These are phyloP conservation scores for Rhodophaea formosa DNA, from an alignment of 2,888 invertebrate genomes.

Conservation along the genomic window DNA sequence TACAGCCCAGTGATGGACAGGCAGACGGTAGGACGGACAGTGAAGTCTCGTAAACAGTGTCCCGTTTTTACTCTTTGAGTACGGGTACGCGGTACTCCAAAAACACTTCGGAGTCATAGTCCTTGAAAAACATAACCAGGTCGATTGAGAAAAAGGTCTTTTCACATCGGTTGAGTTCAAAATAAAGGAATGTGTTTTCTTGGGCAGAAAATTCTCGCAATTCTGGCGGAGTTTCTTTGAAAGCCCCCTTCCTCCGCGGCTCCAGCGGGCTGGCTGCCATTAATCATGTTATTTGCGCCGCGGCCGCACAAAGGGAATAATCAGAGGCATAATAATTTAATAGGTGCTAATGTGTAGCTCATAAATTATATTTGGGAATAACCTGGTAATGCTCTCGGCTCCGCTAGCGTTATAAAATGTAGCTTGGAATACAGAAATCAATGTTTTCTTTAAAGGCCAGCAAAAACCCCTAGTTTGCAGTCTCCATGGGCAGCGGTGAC, in stretches of 20 bases:
- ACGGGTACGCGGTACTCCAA: too few relatives aligned
- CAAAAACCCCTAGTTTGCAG: too few relatives aligned
- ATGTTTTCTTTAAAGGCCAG: too few relatives aligned
- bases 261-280: conserved; percentile 26
- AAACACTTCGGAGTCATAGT: too few relatives aligned
- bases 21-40: too few relatives aligned
- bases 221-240: conserved; percentile 20
- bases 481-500: too few relatives aligned
- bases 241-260: conserved; percentile 19
- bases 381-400: too few relatives aligned
- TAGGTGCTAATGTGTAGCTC: conserved; percentile 13
- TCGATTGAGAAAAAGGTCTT: background rate
- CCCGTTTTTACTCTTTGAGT: too few relatives aligned
- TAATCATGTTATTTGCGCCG: conserved; percentile 32
- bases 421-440: too few relatives aligned
- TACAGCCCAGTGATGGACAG: too few relatives aligned
- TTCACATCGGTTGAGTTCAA: background rate
- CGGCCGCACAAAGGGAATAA: conserved; percentile 14
- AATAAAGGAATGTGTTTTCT: conserved; percentile 6
- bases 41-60: too few relatives aligned
- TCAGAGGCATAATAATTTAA: conserved; percentile 21
- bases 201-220: conserved; percentile 22
- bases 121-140: background rate
- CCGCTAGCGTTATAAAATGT: too few relatives aligned
- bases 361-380: background rate